Evolutionary conservation across 2,888 invertebrate species (phyloP).

Genomic region (Sarcophaga caerulescens): DNA sequence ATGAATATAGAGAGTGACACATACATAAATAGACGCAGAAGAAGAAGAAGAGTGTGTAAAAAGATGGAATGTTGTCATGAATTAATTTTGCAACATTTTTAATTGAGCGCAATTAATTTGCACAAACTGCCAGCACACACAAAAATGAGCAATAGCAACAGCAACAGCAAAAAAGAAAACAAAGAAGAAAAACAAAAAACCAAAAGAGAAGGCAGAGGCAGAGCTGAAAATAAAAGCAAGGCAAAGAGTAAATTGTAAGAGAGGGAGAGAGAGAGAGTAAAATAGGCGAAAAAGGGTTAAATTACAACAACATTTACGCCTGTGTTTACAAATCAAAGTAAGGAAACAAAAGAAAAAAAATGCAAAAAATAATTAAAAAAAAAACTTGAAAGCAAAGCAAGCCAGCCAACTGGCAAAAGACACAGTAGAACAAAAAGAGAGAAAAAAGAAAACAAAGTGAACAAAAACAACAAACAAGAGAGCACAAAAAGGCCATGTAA

Average conservation of each 20-base stretch:
- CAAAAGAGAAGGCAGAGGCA: background rate
- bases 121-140: conserved; percentile 67
- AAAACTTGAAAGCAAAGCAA: no score
- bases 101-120: conserved; percentile 80
- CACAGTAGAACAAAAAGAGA: conserved; percentile 2
- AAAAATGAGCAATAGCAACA: conserved; percentile 14
- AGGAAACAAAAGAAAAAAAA: no score
- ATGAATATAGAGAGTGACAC: background rate
- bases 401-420: background rate
- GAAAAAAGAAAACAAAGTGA: no score
- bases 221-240: background rate
- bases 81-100: conserved; percentile 80
- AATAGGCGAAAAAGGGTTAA: background rate
- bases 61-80: conserved; percentile 70
- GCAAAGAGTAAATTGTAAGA: background rate
- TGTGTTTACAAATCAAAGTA: no score
- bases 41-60: conserved; percentile 57
- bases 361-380: no score
- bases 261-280: background rate
- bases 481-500: no score
- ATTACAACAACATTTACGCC: no score
- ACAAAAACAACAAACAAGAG: no score
- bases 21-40: background rate
- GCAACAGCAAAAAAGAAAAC: background rate
- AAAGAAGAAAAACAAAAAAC: background rate